A percentile compares a stretch with the other conserved stretches of the same genome.
These are phyloP conservation scores for Oreortyx pictus DNA, from an alignment of 2,797 vertebrate genomes.

Conservation along the genomic window DNA sequence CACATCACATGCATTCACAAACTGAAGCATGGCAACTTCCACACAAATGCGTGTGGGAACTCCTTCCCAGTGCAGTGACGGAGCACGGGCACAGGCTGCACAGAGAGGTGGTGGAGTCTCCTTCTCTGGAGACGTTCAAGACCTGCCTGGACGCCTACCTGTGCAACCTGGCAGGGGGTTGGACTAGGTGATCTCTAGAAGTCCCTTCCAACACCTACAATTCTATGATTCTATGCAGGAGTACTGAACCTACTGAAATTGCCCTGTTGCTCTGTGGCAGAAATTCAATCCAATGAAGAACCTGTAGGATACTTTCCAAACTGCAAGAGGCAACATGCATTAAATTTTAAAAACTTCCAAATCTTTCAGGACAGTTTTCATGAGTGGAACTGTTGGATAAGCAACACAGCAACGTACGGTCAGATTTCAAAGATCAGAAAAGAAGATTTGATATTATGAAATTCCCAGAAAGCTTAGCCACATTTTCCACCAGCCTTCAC, in stretches of 20 bases:
- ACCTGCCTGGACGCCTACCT: no score
- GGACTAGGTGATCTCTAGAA: no score
- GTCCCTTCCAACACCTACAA: no score
- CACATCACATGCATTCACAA: background rate
- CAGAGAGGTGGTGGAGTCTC: no score
- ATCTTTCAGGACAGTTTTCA: background rate
- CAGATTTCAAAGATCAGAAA: background rate
- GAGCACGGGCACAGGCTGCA: no score
- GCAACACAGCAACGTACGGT: background rate
- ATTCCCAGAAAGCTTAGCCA: background rate
- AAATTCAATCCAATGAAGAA: background rate
- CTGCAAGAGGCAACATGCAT: background rate
- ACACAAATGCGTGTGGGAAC: no score
- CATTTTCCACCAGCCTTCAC: background rate
- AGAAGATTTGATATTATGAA: background rate
- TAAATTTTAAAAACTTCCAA: background rate
- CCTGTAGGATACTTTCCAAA: background rate
- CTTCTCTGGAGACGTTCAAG: no score
- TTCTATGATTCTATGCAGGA: background rate
- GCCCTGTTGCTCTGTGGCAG: background rate
- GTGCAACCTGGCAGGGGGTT: no score
- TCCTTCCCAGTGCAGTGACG: no score
- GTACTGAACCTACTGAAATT: background rate
- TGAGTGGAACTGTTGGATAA: background rate
- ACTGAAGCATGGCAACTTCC: no score